Conservation (phyloP, 1,140 invertebrate genomes). For the Druon quercuslanigerum region DNA sequence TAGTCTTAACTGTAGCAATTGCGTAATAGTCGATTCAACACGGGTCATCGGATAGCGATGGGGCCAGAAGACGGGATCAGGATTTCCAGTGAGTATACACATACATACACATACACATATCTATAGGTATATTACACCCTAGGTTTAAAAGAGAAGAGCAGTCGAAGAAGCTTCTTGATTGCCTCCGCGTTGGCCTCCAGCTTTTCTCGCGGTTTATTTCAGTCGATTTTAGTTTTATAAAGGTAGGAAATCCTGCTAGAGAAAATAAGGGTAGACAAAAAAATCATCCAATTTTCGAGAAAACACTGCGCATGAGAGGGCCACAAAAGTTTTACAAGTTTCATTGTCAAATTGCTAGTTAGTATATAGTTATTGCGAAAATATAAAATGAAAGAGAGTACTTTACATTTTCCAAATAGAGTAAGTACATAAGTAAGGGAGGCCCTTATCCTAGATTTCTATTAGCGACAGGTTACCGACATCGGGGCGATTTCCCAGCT, state of each 20-base stretch:
- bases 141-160: slow-evolving; percentile 32
- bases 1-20: slow-evolving; percentile 47
- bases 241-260: neutral
- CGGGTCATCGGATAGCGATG: slow-evolving; percentile 62
- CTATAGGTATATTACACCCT: slow-evolving; percentile 40
- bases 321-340: too few relatives aligned
- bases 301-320: neutral
- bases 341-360: too few relatives aligned
- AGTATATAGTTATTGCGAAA: too few relatives aligned
- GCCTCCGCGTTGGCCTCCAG: slow-evolving; percentile 39
- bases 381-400: too few relatives aligned
- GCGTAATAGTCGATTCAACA: slow-evolving; percentile 68
- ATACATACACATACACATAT: slow-evolving; percentile 2
- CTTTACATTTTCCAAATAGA: too few relatives aligned
- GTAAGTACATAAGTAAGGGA: too few relatives aligned
- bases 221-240: slow-evolving; percentile 19
- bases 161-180: slow-evolving; percentile 60
- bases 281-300: neutral
- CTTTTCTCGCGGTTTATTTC: slow-evolving; percentile 35
- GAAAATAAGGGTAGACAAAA: neutral
- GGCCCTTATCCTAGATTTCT: too few relatives aligned
- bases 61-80: slow-evolving; percentile 49
- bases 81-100: neutral
- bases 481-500: too few relatives aligned
- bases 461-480: too few relatives aligned